Conservation (phyloP, 2,113 vertebrate species). For the Seriola dumerili region DNA sequence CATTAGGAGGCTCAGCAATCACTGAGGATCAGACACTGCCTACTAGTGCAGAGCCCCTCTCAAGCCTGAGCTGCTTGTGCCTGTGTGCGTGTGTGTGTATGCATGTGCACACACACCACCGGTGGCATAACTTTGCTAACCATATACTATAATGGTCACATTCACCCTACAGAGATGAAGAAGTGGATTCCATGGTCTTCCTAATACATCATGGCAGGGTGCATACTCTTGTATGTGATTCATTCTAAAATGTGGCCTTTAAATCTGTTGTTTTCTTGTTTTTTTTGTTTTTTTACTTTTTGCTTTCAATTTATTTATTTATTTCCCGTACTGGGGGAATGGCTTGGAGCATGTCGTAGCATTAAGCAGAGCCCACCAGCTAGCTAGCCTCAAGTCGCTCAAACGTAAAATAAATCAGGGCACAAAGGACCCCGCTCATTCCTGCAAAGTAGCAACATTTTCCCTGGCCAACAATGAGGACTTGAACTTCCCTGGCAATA, state of each 20-base stretch:
- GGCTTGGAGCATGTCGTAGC: slow-evolving; percentile 85
- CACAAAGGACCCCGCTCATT: slow-evolving; percentile 84
- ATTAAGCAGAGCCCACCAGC: slow-evolving; percentile 87
- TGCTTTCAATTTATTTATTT: slow-evolving; percentile 78
- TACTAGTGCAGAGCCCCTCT: slow-evolving; percentile 61
- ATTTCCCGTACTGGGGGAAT: slow-evolving; percentile 82
- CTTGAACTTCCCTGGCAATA: slow-evolving; percentile 93
- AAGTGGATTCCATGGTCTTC: slow-evolving; percentile 75
- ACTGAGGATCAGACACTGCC: slow-evolving; percentile 75
- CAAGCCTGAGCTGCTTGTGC: not conserved
- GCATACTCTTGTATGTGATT: slow-evolving; percentile 85
- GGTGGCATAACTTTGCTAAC: slow-evolving; percentile 74
- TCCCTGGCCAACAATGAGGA: slow-evolving; percentile 89
- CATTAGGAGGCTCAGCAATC: slow-evolving; percentile 75
- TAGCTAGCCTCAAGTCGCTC: slow-evolving; percentile 89
- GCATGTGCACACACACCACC: slow-evolving; percentile 56
- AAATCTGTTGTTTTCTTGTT: slow-evolving; percentile 82
- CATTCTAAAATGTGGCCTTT: slow-evolving; percentile 89
- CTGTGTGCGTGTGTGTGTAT: not conserved
- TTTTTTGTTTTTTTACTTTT: slow-evolving; percentile 63
- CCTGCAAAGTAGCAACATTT: slow-evolving; percentile 91
- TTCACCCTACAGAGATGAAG: slow-evolving; percentile 81
- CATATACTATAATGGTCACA: slow-evolving; percentile 79
- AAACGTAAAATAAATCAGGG: slow-evolving; percentile 94
- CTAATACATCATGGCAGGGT: slow-evolving; percentile 86